Evolutionary conservation across 1,140 invertebrate genomes (phyloP).

Genomic region (Apocrypta bakeri): DNA sequence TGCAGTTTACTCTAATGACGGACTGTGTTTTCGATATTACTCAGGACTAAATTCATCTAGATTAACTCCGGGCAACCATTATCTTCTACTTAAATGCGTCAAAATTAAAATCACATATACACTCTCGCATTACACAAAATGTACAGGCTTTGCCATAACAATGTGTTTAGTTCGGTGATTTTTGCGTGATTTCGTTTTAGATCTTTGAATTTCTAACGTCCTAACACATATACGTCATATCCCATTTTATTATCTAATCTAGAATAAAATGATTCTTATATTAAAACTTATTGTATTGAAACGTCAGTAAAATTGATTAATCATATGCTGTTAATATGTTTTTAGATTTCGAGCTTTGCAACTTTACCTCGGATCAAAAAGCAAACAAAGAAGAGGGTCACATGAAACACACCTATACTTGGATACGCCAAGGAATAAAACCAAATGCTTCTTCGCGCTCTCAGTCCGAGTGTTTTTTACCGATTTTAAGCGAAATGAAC

Average conservation of each 20-base stretch:
- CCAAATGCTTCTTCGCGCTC: constrained; percentile 7
- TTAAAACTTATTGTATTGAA: constrained; percentile 19
- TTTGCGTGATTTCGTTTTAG: background rate
- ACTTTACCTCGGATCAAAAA: constrained; percentile 77
- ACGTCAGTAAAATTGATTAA: constrained; percentile 29
- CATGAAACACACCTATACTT: constrained; percentile 64
- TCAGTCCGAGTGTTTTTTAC: background rate
- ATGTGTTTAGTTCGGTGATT: background rate
- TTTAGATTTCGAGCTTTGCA: constrained; percentile 76
- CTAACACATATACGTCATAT: constrained; percentile 35
- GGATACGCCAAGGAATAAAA: constrained; percentile 12
- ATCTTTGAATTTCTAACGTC: constrained; percentile 10
- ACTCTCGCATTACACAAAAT: too few species aligned
- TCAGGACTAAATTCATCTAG: constrained; percentile 20
- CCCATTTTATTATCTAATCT: constrained; percentile 46
- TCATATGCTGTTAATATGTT: constrained; percentile 49
- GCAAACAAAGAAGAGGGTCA: constrained; percentile 72
- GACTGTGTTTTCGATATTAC: constrained; percentile 11
- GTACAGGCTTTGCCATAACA: background rate
- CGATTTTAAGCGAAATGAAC: background rate
- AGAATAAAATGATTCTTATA: constrained; percentile 12
- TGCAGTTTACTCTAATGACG: constrained; percentile 21
- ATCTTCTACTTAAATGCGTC: background rate
- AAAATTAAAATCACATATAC: constrained; percentile 9
- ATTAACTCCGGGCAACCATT: background rate